Evolutionary conservation across 2,113 vertebrate genomes (phyloP).

Genomic region (Myanophis thanlyinensis): DNA sequence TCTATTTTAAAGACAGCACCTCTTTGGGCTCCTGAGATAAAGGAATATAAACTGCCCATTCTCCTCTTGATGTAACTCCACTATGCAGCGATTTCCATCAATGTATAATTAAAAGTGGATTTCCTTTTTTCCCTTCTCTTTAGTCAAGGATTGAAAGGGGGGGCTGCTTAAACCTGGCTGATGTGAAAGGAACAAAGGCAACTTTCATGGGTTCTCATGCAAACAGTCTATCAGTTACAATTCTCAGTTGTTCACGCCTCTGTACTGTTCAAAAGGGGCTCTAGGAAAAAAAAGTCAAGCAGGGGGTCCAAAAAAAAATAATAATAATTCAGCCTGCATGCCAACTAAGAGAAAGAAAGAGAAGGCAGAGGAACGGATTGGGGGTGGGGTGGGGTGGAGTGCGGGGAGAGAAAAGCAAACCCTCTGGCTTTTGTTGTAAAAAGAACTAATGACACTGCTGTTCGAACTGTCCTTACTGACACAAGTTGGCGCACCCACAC

Average conservation of each 20-base stretch:
- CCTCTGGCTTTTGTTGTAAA: constrained; percentile 74
- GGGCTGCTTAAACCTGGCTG: constrained; percentile 71
- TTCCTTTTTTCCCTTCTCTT: constrained; percentile 73
- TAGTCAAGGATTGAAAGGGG: constrained; percentile 57
- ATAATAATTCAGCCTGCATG: constrained; percentile 73
- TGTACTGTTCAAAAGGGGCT: constrained; percentile 74
- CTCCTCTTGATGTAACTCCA: constrained; percentile 69
- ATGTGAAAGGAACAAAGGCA: constrained; percentile 76
- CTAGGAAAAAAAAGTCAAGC: constrained; percentile 73
- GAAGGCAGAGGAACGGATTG: constrained; percentile 56
- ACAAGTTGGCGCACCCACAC: constrained; percentile 74
- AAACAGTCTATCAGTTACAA: constrained; percentile 82
- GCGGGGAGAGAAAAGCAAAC: not conserved
- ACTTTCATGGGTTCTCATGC: constrained; percentile 77
- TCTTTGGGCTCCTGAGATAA: constrained; percentile 65
- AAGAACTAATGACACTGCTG: constrained; percentile 79
- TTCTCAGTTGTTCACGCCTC: constrained; percentile 74
- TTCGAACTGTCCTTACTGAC: constrained; percentile 74
- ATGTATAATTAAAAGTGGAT: constrained; percentile 82
- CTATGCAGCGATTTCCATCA: constrained; percentile 74
- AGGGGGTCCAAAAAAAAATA: constrained; percentile 75
- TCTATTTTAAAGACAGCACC: constrained; percentile 45
- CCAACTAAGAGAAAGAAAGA: constrained; percentile 76
- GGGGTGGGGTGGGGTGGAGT: constrained; percentile 35
- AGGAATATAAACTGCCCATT: constrained; percentile 70